Conservation (phyloP, 2,113 vertebrate species). For the Uria lomvia region DNA sequence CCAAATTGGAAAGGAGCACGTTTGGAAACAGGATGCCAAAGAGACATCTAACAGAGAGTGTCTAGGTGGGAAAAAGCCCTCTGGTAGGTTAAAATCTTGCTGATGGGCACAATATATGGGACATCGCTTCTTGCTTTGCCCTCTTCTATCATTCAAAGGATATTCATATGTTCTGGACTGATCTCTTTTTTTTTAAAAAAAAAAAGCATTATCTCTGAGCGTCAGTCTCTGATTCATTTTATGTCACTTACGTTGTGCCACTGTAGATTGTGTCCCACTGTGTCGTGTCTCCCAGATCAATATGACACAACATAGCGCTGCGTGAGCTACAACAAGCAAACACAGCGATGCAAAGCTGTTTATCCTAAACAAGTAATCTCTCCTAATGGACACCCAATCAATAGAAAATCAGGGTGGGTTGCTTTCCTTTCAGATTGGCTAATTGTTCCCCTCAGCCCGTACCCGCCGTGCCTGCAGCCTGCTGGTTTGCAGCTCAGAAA, state of each 20-base stretch:
- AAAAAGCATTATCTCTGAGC: background rate
- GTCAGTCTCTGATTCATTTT: background rate
- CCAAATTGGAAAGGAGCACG: background rate
- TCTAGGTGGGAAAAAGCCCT: background rate
- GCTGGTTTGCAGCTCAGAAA: background rate
- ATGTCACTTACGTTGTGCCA: background rate
- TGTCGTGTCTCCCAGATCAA: background rate
- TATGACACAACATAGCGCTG: background rate
- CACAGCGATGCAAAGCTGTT: background rate
- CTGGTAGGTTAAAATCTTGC: background rate
- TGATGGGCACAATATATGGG: background rate
- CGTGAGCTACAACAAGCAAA: background rate
- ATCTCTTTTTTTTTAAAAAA: background rate
- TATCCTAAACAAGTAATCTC: background rate
- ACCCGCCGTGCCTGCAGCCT: background rate
- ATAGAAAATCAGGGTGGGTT: background rate
- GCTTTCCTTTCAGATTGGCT: background rate
- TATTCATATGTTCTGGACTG: background rate
- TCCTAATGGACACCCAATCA: background rate
- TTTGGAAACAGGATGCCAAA: background rate
- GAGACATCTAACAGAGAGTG: accelerated
- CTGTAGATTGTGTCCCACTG: background rate
- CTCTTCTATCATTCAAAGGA: background rate
- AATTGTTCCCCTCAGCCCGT: background rate
- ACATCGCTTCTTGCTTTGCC: background rate